Conservation (phyloP, 2,888 invertebrate species). For the Dascillus cervinus region DNA sequence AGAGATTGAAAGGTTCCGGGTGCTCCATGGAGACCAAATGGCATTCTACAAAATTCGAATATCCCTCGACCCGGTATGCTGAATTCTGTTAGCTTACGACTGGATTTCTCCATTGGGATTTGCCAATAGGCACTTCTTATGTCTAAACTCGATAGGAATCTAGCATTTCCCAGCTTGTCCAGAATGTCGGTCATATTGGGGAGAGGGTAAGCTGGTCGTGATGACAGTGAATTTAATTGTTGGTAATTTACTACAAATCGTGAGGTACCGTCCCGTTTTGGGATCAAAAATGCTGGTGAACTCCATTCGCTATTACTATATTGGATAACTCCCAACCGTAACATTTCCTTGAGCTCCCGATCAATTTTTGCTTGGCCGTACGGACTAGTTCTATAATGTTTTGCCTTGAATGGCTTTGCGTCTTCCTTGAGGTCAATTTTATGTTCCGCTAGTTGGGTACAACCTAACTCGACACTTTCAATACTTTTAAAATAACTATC, state of each 20-base stretch:
- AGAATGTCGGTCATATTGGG: neutral
- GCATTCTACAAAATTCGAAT: conserved; percentile 1
- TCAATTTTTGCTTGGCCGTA: conserved; percentile 10
- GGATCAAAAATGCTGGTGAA: conserved; percentile 18
- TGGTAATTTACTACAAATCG: conserved; percentile 4
- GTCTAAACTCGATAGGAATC: conserved; percentile 1
- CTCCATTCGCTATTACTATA: conserved; percentile 19
- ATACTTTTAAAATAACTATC: neutral
- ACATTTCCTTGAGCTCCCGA: conserved; percentile 19
- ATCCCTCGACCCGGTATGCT: conserved; percentile 2
- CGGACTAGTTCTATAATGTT: conserved; percentile 15
- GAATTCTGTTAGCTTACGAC: neutral
- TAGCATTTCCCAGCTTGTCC: neutral
- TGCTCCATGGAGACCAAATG: conserved; percentile 1
- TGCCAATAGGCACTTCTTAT: conserved; percentile 3
- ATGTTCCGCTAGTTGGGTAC: conserved; percentile 9
- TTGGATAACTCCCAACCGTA: conserved; percentile 15
- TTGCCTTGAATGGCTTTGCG: conserved; percentile 12
- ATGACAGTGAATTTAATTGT: neutral
- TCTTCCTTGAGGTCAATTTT: conserved; percentile 5
- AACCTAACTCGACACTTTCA: conserved; percentile 6
- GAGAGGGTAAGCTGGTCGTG: neutral
- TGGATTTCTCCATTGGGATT: neutral
- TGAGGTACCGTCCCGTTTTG: conserved; percentile 15
- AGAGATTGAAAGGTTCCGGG: conserved; percentile 2